Base-by-base conservation (phyloP, 2,888 invertebrate species). In the Octodonta nipae region DNA sequence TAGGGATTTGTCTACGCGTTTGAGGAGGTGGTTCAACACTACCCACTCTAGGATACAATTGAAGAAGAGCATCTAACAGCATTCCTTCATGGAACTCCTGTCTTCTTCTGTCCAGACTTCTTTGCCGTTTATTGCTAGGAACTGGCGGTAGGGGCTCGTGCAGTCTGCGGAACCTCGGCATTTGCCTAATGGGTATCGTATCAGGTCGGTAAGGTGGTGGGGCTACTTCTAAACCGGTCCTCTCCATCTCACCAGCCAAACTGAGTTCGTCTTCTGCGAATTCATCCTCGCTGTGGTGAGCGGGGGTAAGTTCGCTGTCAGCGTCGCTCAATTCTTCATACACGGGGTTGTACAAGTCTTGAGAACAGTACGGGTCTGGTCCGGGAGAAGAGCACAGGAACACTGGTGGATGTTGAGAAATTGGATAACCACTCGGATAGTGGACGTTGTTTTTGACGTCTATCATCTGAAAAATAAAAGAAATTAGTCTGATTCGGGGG, bases 181-280 rank as follows among this genome's bases (percentile, higher is more conserved):
- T 20, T 12, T 30, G 14, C 30, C 30, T 17, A 12, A 12, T 12
- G 10, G 15, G 4, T n/a, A 13, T 11, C 17, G 20, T n/a, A 27
- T 52, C 52, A 12, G 54, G 46, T 25, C 60, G 49, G 47, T 57
- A 61, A 16, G 58, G 57, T 59, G 68, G 42, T 60, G 68, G 43
- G 42, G 59, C 55, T 26, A 60, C 41, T 20, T 55, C 44, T 30
- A 57, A 45, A 7, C 30, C 22, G 13, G n/a, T 22, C 30, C 53
- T 40, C 15, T 53, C 54, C 42, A 48, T 52, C 35, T 58, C 66
- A 33, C 69, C 71, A 1, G 66, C 69, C 43, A 71, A 53, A 40
- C 71, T 79, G 8, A 85, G 66, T 53, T 85, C 85, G 54, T 85
- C 85, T 61, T 84, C 85, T 29, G 84, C 84, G 53, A 85, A 84